Conservation (phyloP, 2,888 invertebrate genomes). For the Ichneumoninae sp. region DNA sequence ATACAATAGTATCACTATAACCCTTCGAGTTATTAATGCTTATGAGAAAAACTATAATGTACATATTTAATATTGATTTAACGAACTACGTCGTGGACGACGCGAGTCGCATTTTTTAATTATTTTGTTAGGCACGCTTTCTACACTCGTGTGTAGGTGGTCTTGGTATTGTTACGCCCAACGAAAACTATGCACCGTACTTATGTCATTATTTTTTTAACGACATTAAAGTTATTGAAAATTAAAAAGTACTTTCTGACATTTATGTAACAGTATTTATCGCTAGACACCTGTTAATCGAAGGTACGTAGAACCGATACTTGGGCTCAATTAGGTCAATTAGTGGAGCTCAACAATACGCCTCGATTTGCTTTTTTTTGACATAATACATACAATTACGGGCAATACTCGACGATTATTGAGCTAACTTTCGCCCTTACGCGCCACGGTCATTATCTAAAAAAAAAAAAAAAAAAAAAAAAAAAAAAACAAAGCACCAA, state of each 20-base stretch:
- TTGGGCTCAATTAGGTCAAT: conserved; percentile 22
- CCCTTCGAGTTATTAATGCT: conserved; percentile 43
- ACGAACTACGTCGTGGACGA: conserved; percentile 13
- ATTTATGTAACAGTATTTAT: neutral
- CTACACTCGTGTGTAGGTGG: conserved; percentile 14
- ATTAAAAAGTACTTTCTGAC: neutral
- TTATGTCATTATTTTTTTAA: neutral
- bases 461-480: neutral
- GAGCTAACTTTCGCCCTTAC: conserved; percentile 51
- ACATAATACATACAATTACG: conserved; percentile 21
- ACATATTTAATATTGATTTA: conserved; percentile 25
- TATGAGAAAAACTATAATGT: conserved; percentile 37
- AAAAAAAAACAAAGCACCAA: conserved; percentile 41
- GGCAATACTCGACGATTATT: conserved; percentile 48
- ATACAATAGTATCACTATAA: conserved; percentile 66
- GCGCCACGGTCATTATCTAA: neutral
- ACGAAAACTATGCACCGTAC: conserved; percentile 17
- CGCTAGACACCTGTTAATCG: neutral
- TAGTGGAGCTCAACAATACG: conserved; percentile 30
- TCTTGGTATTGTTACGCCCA: conserved; percentile 4
- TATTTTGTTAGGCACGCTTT: conserved; percentile 43
- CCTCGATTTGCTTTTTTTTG: conserved; percentile 37
- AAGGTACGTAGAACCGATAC: conserved; percentile 4
- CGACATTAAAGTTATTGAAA: neutral
- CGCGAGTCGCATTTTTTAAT: conserved; percentile 1